Evolutionary conservation across 2,113 vertebrate genomes (phyloP).

Genomic region (Condylura cristata): DNA sequence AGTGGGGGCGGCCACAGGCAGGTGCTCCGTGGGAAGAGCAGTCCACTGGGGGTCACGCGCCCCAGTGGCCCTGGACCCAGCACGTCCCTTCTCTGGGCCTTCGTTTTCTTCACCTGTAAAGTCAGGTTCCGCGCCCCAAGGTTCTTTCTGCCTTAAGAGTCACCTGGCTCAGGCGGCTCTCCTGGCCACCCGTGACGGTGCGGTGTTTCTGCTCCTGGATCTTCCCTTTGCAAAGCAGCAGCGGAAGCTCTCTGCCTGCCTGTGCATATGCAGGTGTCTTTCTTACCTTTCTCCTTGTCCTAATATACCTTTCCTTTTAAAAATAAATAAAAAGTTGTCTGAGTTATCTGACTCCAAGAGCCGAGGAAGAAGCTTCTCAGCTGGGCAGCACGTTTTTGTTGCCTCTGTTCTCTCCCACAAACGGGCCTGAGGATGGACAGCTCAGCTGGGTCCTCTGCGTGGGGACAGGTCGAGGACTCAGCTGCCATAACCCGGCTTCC

Average conservation of each 20-base stretch:
- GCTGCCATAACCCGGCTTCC: background rate
- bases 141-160: background rate
- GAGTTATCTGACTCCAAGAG: background rate
- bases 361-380: background rate
- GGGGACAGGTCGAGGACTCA: background rate
- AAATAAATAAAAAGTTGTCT: too few species aligned
- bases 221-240: too few species aligned
- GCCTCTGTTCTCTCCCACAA: background rate
- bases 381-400: background rate
- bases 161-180: too few species aligned
- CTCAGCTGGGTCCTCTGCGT: background rate
- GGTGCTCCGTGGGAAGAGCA: background rate
- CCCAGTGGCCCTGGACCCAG: background rate
- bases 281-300: too few species aligned
- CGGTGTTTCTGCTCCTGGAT: too few species aligned
- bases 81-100: background rate
- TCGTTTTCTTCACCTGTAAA: background rate
- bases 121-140: background rate
- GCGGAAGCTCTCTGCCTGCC: too few species aligned
- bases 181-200: too few species aligned
- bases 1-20: rapidly evolving
- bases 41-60: background rate
- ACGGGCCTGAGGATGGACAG: background rate
- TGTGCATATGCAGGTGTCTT: too few species aligned
- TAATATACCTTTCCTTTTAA: too few species aligned